Base-by-base conservation (phyloP, 1,140 invertebrate species). In the Drosophila watanabei region DNA sequence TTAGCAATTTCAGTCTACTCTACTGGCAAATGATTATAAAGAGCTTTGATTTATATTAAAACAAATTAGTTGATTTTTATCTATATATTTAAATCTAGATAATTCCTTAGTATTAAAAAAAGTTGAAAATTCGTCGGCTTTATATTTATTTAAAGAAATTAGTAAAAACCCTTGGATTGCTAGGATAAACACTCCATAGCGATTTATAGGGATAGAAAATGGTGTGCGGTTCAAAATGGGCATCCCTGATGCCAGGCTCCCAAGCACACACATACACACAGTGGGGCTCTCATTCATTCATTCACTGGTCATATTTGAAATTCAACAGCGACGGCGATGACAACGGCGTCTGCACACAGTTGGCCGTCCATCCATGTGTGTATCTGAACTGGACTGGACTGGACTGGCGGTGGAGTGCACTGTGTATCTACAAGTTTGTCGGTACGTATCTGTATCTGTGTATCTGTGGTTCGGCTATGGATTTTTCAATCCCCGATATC, bases 401-500 rank as follows among this genome's bases (percentile, higher is more conserved):
- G 48, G 45, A 39, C 24, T 24, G 24, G 24, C 45, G 13, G 51
- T 20, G 51, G 32, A 41, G 45, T 43, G 66, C 33, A 49, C 59
- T 69, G 57, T 58, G 64, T 86, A 82, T 86, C 75, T 79, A 86
- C 75, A 70, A 79, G 64, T 80, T 76, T 80, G 83, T 77, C 45
- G 62, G 59, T 63, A 63, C 65, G 66, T 85, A 81, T 84, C 77
- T 64, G 76, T 79, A 79, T 79, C 77, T 64, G 75, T 69, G 83
- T 90, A 75, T 89, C 79, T 89, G 85, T 89, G 85, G 85, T 89
- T 85, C 85, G 80, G 83, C 76, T 91, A 90, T 91, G 89, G 89
- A 91, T 91, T 91, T 91, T 91, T 92, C 89, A 91, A 91, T 91
- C 89, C 90, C 85, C 85, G 82, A 89, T 92, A 91, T 91, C 89